phyloP scores from a whole-genome alignment of 2,888 invertebrate species.

The Drosophila quasianomalipes region DNA sequence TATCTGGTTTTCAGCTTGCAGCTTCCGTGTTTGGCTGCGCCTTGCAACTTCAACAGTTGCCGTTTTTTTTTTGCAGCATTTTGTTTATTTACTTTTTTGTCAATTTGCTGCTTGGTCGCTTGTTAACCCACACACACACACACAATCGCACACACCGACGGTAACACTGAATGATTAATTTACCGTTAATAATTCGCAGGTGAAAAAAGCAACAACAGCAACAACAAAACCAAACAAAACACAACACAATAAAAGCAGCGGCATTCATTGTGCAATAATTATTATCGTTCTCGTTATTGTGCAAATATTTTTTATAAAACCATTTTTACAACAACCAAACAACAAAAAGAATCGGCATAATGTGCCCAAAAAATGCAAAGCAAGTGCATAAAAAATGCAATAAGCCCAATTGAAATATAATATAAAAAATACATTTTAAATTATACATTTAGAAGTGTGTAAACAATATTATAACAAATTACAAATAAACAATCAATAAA shows the following conservation, averaged over 20 bases:
- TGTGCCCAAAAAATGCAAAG: constrained; percentile 10
- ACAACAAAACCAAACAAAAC: constrained; percentile 21
- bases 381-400: constrained; percentile 17
- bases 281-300: constrained; percentile 43
- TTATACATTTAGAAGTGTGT: constrained; percentile 8
- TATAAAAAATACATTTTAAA: constrained; percentile 11
- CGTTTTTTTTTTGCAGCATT: constrained; percentile 54
- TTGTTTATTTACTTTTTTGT: constrained; percentile 70
- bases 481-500: constrained; percentile 10
- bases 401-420: constrained; percentile 3
- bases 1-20: constrained; percentile 73
- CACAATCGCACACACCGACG: constrained; percentile 6
- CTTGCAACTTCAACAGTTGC: constrained; percentile 69
- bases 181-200: constrained; percentile 77
- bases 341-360: constrained; percentile 20
- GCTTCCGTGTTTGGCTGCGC: constrained; percentile 69
- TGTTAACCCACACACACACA: constrained; percentile 56
- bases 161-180: constrained; percentile 68
- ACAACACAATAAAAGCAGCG: constrained; percentile 44
- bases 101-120: constrained; percentile 63
- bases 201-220: constrained; percentile 41
- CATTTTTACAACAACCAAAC: constrained; percentile 48
- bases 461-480: constrained; percentile 31
- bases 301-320: constrained; percentile 62
- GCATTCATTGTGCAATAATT: constrained; percentile 67